phyloP scores from a whole-genome alignment of 2,113 vertebrate species.

The Channa argus region DNA sequence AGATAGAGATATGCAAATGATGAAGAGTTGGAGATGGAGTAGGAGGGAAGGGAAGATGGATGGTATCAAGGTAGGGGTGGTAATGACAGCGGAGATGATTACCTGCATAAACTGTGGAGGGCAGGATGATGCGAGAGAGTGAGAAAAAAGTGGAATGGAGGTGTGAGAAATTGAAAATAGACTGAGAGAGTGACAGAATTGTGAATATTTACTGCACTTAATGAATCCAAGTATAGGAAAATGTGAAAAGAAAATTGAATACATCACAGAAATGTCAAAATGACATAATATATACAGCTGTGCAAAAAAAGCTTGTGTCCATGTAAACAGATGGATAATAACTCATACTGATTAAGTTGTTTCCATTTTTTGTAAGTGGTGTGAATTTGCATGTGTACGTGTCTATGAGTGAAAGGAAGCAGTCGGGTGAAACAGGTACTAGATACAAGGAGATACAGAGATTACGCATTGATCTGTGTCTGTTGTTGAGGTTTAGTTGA shows the following conservation, averaged over 20 bases:
- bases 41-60: conserved; percentile 60
- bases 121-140: not conserved
- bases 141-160: conserved; percentile 8
- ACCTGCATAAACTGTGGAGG: conserved; percentile 44
- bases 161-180: conserved; percentile 22
- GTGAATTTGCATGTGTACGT: not conserved
- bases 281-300: not conserved
- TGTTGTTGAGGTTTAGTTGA: conserved; percentile 52
- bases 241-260: conserved; percentile 5
- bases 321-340: conserved; percentile 5
- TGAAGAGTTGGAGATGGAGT: conserved; percentile 68
- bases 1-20: conserved; percentile 60
- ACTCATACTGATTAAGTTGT: conserved; percentile 30
- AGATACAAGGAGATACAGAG: conserved; percentile 25
- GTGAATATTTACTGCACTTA: conserved; percentile 22
- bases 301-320: conserved; percentile 6
- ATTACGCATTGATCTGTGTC: conserved; percentile 63
- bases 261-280: conserved; percentile 14
- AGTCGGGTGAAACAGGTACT: conserved; percentile 21
- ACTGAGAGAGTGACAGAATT: conserved; percentile 14
- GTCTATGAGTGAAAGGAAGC: not conserved
- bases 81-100: conserved; percentile 62
- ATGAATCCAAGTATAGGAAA: conserved; percentile 11
- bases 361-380: conserved; percentile 14
- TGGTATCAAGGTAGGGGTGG: conserved; percentile 46